A percentile compares a stretch with the other conserved stretches of the same genome.
Evolutionary conservation across 2,797 vertebrate genomes (phyloP).

Genomic region (Helicolenus hilgendorfi): DNA sequence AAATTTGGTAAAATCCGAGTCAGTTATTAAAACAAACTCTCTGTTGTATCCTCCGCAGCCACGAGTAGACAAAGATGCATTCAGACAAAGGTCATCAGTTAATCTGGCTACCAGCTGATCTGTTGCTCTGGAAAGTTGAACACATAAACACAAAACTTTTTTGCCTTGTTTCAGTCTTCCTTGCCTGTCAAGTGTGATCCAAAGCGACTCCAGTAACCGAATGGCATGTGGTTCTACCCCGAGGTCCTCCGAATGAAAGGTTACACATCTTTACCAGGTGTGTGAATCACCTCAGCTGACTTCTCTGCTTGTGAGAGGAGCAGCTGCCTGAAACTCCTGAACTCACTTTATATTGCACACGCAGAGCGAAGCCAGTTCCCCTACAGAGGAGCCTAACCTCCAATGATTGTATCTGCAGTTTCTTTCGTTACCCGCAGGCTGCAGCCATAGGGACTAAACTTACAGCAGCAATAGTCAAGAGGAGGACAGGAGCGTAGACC

Average conservation of each 20-base stretch:
- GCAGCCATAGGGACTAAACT: background rate
- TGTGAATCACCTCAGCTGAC: conserved; percentile 19
- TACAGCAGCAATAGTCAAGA: background rate
- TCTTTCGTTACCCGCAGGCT: background rate
- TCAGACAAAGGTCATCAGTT: conserved; percentile 34
- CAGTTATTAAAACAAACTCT: background rate
- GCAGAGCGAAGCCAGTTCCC: background rate
- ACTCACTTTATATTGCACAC: background rate
- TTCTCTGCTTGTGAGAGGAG: background rate
- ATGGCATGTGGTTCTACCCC: background rate
- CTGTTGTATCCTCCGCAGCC: background rate
- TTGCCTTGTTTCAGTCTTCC: background rate
- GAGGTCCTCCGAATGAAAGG: conserved; percentile 7
- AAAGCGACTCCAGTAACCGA: background rate
- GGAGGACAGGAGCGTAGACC: background rate
- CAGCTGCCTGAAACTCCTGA: conserved; percentile 10
- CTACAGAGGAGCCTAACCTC: conserved; percentile 21
- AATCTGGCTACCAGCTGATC: background rate
- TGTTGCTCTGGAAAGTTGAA: background rate
- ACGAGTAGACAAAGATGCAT: background rate
- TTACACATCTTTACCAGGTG: conserved; percentile 1
- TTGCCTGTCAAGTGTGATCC: conserved; percentile 9
- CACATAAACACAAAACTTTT: background rate
- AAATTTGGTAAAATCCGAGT: background rate
- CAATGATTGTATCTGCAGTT: background rate